phyloP scores from a whole-genome alignment of 2,888 invertebrate genomes.

The Eupithecia abbreviata region DNA sequence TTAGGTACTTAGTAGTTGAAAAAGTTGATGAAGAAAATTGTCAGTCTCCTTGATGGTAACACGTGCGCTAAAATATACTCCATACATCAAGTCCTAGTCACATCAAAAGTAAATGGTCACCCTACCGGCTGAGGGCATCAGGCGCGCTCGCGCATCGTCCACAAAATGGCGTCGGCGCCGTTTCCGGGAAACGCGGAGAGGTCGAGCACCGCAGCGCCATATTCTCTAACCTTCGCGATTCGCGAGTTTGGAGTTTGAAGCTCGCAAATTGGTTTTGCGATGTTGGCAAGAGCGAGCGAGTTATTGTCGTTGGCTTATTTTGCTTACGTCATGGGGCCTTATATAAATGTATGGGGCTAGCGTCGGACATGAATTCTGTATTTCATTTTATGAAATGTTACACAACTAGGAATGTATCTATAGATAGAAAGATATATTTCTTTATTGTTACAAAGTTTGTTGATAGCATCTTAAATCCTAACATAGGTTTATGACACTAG shows the following conservation, averaged over 20 bases:
- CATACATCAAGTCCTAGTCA: background rate
- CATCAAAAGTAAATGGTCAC: conserved; percentile 26
- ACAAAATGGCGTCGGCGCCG: conserved; percentile 59
- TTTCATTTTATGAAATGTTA: background rate
- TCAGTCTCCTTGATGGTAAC: background rate
- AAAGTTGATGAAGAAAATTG: background rate
- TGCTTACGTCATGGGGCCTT: background rate
- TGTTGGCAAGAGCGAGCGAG: conserved; percentile 21
- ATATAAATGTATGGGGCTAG: background rate
- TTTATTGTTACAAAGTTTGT: too few species aligned
- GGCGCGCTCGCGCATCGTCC: conserved; percentile 37
- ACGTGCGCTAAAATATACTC: background rate
- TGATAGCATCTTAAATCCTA: too few species aligned
- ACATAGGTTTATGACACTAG: too few species aligned
- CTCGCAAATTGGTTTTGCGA: conserved; percentile 22
- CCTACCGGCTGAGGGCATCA: conserved; percentile 32
- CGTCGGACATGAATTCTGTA: background rate
- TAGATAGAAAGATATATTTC: too few species aligned
- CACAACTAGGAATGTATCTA: too few species aligned
- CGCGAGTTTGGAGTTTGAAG: conserved; percentile 9
- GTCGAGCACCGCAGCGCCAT: conserved; percentile 50
- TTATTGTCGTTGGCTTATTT: conserved; percentile 11
- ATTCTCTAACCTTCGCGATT: conserved; percentile 28
- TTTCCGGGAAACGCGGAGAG: conserved; percentile 63
- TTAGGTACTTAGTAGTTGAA: background rate